phyloP scores from a whole-genome alignment of 1,140 invertebrate species.

The Drosophila micromelanica region DNA sequence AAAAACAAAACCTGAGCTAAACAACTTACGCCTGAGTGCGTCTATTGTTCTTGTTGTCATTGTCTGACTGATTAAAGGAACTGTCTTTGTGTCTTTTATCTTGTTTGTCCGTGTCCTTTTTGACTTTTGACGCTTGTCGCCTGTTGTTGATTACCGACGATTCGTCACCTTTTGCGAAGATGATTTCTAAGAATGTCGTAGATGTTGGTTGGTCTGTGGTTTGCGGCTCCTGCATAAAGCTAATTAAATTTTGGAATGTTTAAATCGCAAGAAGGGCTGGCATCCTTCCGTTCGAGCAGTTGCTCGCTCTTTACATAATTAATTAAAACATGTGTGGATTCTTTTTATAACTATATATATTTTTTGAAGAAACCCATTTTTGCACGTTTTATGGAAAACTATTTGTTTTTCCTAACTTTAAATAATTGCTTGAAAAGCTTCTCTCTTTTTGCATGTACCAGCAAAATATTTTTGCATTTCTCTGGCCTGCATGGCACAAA shows the following conservation, averaged over 20 bases:
- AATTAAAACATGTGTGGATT: constrained; percentile 25
- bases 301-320: constrained; percentile 16
- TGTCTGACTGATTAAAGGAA: constrained; percentile 30
- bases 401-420: neutral
- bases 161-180: constrained; percentile 36
- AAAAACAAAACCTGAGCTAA: constrained; percentile 10
- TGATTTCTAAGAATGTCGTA: constrained; percentile 7
- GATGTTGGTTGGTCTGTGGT: constrained; percentile 6
- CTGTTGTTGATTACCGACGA: constrained; percentile 41
- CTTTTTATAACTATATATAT: neutral
- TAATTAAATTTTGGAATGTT: constrained; percentile 39
- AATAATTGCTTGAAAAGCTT: no score
- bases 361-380: neutral
- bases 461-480: no score
- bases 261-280: constrained; percentile 1
- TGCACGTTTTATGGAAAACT: neutral
- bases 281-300: neutral
- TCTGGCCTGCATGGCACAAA: no score
- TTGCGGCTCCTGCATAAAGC: constrained; percentile 10
- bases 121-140: neutral
- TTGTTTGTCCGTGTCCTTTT: constrained; percentile 4
- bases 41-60: constrained; percentile 45
- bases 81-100: constrained; percentile 37
- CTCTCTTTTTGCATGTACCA: no score
- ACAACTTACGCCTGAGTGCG: constrained; percentile 30